These are phyloP conservation scores for Yponomeuta cagnagella DNA, from an alignment of 2,888 invertebrate species.

Conservation along the genomic window DNA sequence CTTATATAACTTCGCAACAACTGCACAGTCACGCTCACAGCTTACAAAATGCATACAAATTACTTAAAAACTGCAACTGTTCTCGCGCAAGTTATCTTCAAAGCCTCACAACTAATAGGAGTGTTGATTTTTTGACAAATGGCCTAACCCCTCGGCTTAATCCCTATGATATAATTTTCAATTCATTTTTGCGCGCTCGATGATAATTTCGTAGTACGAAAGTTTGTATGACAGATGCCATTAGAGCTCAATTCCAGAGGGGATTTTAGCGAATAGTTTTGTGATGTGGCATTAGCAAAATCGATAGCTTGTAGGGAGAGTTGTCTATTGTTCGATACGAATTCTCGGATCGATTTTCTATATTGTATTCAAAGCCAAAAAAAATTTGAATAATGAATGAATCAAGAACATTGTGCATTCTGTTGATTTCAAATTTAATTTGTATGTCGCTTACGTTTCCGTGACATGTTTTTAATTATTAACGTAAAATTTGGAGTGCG, in stretches of 20 bases:
- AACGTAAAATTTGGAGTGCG: no score
- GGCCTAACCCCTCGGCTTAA: conserved; percentile 24
- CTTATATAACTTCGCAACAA: no score
- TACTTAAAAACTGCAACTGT: not conserved
- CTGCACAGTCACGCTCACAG: no score
- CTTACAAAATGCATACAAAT: not conserved
- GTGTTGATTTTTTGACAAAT: conserved; percentile 30
- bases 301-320: conserved; percentile 28
- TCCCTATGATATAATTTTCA: conserved; percentile 20
- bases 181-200: conserved; percentile 34
- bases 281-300: conserved; percentile 28
- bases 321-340: conserved; percentile 29
- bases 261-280: conserved; percentile 35
- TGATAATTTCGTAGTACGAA: conserved; percentile 52
- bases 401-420: not conserved
- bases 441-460: not conserved
- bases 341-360: conserved; percentile 20
- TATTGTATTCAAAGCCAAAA: not conserved
- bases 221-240: conserved; percentile 43
- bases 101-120: conserved; percentile 14
- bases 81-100: conserved; percentile 8
- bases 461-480: not conserved
- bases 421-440: not conserved
- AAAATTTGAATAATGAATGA: not conserved
- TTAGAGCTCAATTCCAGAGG: conserved; percentile 34